A percentile compares a stretch with the other conserved stretches of the same genome.
Evolutionary conservation across 2,113 vertebrate species (phyloP).

Genomic region (Tichodroma muraria): DNA sequence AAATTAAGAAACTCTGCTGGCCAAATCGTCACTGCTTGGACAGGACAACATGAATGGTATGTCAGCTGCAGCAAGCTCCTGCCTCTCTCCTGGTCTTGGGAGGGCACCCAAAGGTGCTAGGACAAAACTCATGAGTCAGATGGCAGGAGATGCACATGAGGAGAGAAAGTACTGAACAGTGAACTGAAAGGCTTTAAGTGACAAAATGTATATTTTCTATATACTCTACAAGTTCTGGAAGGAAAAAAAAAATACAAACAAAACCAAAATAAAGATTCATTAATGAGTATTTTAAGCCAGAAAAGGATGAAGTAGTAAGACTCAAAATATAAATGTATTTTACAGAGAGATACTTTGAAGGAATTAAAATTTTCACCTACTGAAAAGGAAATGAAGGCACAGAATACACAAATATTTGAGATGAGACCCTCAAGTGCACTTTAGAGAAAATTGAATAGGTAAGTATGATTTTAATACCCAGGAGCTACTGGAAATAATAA

Average conservation of each 20-base stretch:
- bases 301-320: neutral
- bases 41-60: neutral
- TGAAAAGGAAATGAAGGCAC: neutral
- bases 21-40: accelerated
- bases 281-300: neutral
- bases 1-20: neutral
- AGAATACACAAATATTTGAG: neutral
- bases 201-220: neutral
- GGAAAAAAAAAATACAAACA: neutral
- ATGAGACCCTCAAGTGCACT: neutral
- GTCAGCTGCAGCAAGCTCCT: neutral
- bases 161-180: neutral
- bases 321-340: neutral
- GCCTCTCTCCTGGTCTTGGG: neutral
- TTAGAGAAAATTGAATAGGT: neutral
- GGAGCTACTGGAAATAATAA: neutral
- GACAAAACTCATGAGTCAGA: neutral
- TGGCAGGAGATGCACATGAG: neutral
- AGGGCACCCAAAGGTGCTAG: neutral
- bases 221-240: neutral
- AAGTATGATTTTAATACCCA: neutral
- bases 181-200: neutral
- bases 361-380: neutral
- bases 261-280: neutral
- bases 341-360: neutral